phyloP scores from a whole-genome alignment of 2,888 invertebrate species.

The Caenorhabditis doughertyi region DNA sequence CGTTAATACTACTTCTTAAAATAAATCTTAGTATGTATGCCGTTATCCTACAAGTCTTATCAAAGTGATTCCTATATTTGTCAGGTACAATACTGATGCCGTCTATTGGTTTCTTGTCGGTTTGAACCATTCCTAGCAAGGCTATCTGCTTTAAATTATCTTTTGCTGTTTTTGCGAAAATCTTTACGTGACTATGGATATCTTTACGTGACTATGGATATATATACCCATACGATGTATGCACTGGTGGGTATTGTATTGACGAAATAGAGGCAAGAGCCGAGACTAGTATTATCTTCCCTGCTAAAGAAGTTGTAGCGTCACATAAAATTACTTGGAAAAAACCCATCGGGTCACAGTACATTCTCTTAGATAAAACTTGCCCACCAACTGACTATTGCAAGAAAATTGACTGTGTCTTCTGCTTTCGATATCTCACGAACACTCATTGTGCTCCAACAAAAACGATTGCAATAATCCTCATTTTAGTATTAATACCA shows the following conservation, averaged over 20 bases:
- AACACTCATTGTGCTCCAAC: background rate
- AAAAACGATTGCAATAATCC: background rate
- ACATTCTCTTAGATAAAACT: background rate
- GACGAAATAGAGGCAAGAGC: background rate
- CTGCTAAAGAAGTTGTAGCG: background rate
- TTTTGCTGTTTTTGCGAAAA: background rate
- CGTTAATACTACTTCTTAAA: background rate
- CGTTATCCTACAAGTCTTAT: too few relatives aligned
- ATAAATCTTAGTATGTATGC: background rate
- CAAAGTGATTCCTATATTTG: too few relatives aligned
- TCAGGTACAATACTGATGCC: too few relatives aligned
- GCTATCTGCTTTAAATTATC: too few relatives aligned
- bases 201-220: too few relatives aligned
- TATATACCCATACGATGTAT: background rate
- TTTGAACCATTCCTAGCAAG: background rate
- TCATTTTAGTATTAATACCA: too few relatives aligned
- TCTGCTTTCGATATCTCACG: background rate
- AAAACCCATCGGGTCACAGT: background rate
- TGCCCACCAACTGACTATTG: background rate
- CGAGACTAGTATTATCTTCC: background rate
- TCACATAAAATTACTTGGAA: background rate
- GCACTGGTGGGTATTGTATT: background rate
- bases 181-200: too few relatives aligned
- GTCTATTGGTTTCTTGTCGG: too few relatives aligned
- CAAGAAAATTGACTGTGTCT: background rate